These are phyloP conservation scores for Psettodes erumei DNA, from an alignment of 2,113 vertebrate species.

Conservation along the genomic window DNA sequence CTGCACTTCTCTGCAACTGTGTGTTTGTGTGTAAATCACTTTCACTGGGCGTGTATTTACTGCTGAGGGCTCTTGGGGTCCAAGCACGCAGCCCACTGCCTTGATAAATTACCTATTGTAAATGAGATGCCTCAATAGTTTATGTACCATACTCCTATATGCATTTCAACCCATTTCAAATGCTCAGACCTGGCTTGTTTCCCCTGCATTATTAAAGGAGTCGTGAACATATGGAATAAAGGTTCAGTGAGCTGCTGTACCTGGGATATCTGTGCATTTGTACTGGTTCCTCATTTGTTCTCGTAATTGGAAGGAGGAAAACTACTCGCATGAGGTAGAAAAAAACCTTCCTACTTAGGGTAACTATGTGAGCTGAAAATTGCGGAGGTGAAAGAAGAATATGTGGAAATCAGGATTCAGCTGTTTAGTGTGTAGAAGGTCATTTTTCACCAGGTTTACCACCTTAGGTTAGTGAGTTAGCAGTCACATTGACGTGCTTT, in stretches of 20 bases:
- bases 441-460: background rate
- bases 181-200: constrained; percentile 21
- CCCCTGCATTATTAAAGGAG: constrained; percentile 59
- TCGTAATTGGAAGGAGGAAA: constrained; percentile 35
- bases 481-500: background rate
- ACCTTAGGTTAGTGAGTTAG: background rate
- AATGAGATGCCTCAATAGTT: constrained; percentile 70
- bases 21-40: constrained; percentile 58
- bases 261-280: constrained; percentile 32
- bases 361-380: constrained; percentile 6
- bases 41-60: constrained; percentile 58
- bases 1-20: constrained; percentile 33
- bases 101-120: constrained; percentile 72
- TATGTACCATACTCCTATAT: constrained; percentile 51
- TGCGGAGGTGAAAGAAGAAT: constrained; percentile 3
- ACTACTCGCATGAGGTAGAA: background rate
- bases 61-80: constrained; percentile 61
- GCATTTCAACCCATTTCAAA: constrained; percentile 56
- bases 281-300: constrained; percentile 31
- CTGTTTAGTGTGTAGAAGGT: background rate
- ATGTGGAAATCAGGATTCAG: background rate
- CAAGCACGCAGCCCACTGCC: constrained; percentile 50
- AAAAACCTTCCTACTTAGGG: constrained; percentile 10
- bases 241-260: constrained; percentile 13
- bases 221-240: constrained; percentile 27